A percentile compares a stretch with the other conserved stretches of the same genome.
phyloP scores from a whole-genome alignment of 30 jellyfish, hydroid and myxozoan species.

The Cassiopea xamachana region DNA sequence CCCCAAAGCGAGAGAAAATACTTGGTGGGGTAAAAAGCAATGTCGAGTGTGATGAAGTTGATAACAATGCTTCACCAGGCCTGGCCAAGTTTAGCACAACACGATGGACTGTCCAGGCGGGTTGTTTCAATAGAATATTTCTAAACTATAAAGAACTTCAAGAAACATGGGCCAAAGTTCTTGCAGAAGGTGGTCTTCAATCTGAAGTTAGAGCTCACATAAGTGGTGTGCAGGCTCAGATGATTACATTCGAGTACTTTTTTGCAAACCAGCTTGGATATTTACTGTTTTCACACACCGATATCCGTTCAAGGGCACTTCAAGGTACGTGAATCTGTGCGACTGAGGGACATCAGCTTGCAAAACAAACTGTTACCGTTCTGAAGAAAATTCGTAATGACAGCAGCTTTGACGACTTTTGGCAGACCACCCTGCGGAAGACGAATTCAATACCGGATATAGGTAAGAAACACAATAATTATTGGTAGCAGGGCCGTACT shows the following conservation, averaged over 20 bases:
- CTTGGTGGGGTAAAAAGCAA: constrained; percentile 45
- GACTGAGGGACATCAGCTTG: constrained; percentile 59
- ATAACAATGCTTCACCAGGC: neutral
- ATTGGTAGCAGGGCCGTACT: too few relatives aligned
- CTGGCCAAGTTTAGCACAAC: constrained; percentile 42
- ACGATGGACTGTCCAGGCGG: constrained; percentile 80
- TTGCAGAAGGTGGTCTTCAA: constrained; percentile 45
- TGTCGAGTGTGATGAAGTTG: constrained; percentile 7
- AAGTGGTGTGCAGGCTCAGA: constrained; percentile 66
- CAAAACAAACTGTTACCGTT: constrained; percentile 48
- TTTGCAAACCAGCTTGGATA: constrained; percentile 72
- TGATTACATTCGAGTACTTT: constrained; percentile 51
- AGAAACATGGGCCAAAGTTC: constrained; percentile 47
- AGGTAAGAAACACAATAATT: too few relatives aligned
- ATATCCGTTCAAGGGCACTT: constrained; percentile 64
- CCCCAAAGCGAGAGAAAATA: constrained; percentile 52
- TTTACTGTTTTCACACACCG: constrained; percentile 67
- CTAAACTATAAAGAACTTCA: constrained; percentile 48
- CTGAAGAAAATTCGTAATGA: constrained; percentile 50
- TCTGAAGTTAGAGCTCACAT: constrained; percentile 66
- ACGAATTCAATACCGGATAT: too few relatives aligned
- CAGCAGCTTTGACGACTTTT: constrained; percentile 22
- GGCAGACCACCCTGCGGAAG: constrained; percentile 17
- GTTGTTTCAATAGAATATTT: constrained; percentile 59
- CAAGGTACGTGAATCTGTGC: constrained; percentile 68